A percentile compares a stretch with the other conserved stretches of the same genome.
Evolutionary conservation across 2,797 vertebrate species (phyloP).

Genomic region (Mormyrops boulengeri): DNA sequence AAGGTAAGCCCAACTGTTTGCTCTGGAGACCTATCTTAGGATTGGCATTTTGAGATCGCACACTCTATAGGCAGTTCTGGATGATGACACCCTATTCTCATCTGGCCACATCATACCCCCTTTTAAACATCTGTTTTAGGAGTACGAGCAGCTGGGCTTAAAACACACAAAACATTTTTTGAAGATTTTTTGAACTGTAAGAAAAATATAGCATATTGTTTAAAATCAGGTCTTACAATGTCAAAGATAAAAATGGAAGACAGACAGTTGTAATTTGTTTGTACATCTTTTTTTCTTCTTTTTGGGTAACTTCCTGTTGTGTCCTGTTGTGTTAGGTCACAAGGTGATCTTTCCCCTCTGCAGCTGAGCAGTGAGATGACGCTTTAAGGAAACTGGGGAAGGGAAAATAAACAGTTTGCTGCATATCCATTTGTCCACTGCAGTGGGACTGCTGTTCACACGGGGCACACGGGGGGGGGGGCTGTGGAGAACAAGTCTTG

Average conservation of each 20-base stretch:
- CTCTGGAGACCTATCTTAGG: not conserved
- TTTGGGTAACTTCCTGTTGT: not conserved
- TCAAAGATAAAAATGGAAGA: not conserved
- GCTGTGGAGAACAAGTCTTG: slow-evolving; percentile 5
- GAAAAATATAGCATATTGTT: not conserved
- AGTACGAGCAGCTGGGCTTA: not conserved
- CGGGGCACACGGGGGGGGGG: slow-evolving; percentile 45
- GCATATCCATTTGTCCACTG: slow-evolving; percentile 16
- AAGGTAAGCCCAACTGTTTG: not conserved
- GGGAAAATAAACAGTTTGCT: not conserved
- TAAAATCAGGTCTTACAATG: not conserved
- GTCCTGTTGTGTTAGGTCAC: not conserved
- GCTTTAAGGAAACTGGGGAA: not conserved
- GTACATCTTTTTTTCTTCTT: not conserved
- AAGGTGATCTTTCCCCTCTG: not conserved
- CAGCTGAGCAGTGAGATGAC: not conserved
- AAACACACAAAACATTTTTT: not conserved
- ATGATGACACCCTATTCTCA: not conserved
- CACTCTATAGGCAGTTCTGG: not conserved
- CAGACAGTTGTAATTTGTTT: not conserved
- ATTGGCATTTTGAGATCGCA: not conserved
- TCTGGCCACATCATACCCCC: not conserved
- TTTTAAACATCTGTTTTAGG: not conserved
- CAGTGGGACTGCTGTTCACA: slow-evolving; percentile 32
- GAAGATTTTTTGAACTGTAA: not conserved